Percentiles rank a stretch among this genome's conserved stretches.
phyloP scores from a whole-genome alignment of 2,113 vertebrate species.

The Petromus typicus region DNA sequence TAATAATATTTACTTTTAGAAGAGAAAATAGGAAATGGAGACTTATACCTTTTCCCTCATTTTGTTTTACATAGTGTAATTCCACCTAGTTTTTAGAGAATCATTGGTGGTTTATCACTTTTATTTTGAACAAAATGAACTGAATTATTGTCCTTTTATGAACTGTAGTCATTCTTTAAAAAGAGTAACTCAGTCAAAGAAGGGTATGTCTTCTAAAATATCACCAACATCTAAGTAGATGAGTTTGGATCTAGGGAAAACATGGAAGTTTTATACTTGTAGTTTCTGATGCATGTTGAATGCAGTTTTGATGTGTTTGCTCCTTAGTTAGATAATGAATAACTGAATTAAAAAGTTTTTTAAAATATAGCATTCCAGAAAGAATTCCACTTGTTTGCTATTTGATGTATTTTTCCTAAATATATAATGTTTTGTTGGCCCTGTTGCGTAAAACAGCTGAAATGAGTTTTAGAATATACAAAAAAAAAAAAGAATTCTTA shows the following conservation, averaged over 20 bases:
- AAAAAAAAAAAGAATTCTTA: background rate
- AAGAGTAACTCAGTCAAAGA: background rate
- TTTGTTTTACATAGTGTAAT: background rate
- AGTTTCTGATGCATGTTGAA: background rate
- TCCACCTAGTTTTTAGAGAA: background rate
- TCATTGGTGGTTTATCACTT: background rate
- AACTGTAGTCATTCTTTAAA: background rate
- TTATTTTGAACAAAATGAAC: background rate
- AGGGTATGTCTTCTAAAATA: background rate
- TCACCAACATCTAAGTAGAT: background rate
- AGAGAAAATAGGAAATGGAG: background rate
- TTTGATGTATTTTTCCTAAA: constrained; percentile 42
- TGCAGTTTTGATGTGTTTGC: background rate
- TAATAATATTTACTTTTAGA: background rate
- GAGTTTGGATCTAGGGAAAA: background rate
- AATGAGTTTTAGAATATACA: background rate
- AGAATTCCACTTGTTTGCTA: background rate
- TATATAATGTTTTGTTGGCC: background rate
- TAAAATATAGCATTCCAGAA: constrained; percentile 41
- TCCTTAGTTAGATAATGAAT: background rate
- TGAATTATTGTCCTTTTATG: background rate
- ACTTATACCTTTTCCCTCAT: background rate
- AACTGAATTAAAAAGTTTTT: background rate
- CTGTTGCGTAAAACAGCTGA: constrained; percentile 5
- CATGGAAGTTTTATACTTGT: background rate